These are phyloP conservation scores for Bathynomus jamesi DNA, from an alignment of 1,140 invertebrate genomes.

Conservation along the genomic window DNA sequence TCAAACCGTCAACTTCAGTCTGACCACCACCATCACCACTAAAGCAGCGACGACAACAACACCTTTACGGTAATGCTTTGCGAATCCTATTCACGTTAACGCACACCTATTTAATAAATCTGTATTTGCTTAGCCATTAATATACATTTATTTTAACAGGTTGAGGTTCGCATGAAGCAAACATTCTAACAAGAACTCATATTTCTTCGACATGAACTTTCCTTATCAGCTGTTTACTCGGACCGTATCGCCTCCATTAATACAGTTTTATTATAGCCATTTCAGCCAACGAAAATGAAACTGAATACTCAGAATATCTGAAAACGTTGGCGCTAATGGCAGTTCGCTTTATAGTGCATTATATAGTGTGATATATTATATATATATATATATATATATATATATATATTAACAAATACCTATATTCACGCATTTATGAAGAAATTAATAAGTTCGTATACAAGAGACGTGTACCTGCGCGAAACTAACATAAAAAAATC, in stretches of 20 bases:
- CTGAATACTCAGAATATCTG: background rate
- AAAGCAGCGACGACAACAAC: too few relatives aligned
- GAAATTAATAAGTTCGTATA: too few relatives aligned
- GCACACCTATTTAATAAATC: too few relatives aligned
- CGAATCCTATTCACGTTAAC: too few relatives aligned
- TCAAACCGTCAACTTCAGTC: too few relatives aligned
- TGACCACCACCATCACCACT: too few relatives aligned
- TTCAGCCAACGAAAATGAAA: background rate
- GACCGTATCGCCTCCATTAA: background rate
- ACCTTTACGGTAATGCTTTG: too few relatives aligned
- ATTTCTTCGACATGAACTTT: background rate
- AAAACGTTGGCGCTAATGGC: background rate
- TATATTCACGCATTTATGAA: background rate
- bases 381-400: background rate
- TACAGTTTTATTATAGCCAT: background rate
- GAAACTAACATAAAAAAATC: too few relatives aligned
- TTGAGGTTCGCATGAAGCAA: background rate
- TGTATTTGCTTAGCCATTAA: too few relatives aligned
- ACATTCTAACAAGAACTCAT: background rate
- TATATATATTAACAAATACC: background rate
- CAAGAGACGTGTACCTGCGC: too few relatives aligned
- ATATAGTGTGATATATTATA: background rate
- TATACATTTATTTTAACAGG: background rate
- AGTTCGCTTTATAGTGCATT: background rate
- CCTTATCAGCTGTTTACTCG: background rate